Evolutionary conservation across 2,888 invertebrate species (phyloP).

Genomic region (Axea sp.): DNA sequence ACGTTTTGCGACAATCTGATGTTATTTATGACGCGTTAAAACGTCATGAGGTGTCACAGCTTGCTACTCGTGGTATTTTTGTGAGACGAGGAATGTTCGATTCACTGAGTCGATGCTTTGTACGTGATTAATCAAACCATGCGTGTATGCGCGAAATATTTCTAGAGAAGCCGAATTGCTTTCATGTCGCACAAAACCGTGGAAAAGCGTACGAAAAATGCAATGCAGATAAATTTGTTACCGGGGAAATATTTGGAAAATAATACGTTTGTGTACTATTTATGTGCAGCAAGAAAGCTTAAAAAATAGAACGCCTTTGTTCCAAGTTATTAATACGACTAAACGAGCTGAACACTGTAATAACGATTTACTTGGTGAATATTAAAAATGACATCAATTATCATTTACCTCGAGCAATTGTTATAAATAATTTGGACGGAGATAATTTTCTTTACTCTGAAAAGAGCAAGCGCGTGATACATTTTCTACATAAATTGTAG

Average conservation of each 20-base stretch:
- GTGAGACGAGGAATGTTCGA: conserved; percentile 27
- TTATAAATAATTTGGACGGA: too few relatives aligned
- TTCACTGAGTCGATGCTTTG: conserved; percentile 32
- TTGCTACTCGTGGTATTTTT: conserved; percentile 31
- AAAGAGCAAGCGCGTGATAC: too few relatives aligned
- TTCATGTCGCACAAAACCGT: conserved; percentile 25
- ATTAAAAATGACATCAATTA: too few relatives aligned
- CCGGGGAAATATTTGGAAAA: neutral
- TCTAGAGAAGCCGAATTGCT: conserved; percentile 39
- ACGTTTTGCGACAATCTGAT: conserved; percentile 14
- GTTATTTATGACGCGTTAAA: conserved; percentile 36
- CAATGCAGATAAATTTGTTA: conserved; percentile 4
- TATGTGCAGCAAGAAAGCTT: too few relatives aligned
- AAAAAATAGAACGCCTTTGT: too few relatives aligned
- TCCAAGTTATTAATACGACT: too few relatives aligned
- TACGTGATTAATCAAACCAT: conserved; percentile 35
- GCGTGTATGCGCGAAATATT: conserved; percentile 32
- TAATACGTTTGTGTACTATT: too few relatives aligned
- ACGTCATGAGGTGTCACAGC: conserved; percentile 31
- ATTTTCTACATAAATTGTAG: too few relatives aligned
- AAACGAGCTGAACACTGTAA: too few relatives aligned
- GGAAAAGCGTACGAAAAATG: conserved; percentile 9
- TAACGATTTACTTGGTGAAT: too few relatives aligned
- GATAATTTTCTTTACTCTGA: too few relatives aligned
- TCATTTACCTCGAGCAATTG: too few relatives aligned